phyloP scores from a whole-genome alignment of 2,797 vertebrate genomes.

The Gallinago nigripennis region DNA sequence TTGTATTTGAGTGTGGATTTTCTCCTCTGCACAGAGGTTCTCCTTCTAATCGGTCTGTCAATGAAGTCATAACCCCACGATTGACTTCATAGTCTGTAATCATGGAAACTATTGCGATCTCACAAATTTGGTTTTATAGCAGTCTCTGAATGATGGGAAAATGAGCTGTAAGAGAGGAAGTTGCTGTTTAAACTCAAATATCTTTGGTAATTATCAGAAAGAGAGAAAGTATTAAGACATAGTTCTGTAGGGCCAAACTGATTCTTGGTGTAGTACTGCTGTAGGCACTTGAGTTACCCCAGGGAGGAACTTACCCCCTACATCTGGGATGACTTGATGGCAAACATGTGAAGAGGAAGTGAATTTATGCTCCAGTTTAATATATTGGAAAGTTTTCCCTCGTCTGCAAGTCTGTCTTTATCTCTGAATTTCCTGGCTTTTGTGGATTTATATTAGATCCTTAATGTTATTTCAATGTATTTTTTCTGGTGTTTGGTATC shows the following conservation, averaged over 20 bases:
- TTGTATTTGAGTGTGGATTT: slow-evolving; percentile 20
- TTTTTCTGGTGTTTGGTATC: slow-evolving; percentile 60
- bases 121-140: neutral
- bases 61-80: slow-evolving; percentile 7
- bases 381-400: slow-evolving; percentile 55
- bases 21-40: neutral
- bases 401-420: slow-evolving; percentile 56
- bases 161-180: slow-evolving; percentile 15
- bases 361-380: slow-evolving; percentile 60
- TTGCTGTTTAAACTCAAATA: slow-evolving; percentile 37
- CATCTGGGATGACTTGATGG: slow-evolving; percentile 57
- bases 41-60: neutral
- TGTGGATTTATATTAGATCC: slow-evolving; percentile 62
- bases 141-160: neutral
- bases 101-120: neutral
- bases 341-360: slow-evolving; percentile 61
- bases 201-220: slow-evolving; percentile 37
- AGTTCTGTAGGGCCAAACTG: neutral
- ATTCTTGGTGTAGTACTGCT: slow-evolving; percentile 16
- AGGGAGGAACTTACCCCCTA: slow-evolving; percentile 14
- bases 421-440: slow-evolving; percentile 71
- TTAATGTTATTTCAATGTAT: slow-evolving; percentile 62
- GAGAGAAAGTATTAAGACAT: slow-evolving; percentile 11
- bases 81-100: slow-evolving; percentile 9
- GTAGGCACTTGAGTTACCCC: slow-evolving; percentile 27